phyloP scores from a whole-genome alignment of 2,113 vertebrate genomes.

The Gymnogyps californianus region DNA sequence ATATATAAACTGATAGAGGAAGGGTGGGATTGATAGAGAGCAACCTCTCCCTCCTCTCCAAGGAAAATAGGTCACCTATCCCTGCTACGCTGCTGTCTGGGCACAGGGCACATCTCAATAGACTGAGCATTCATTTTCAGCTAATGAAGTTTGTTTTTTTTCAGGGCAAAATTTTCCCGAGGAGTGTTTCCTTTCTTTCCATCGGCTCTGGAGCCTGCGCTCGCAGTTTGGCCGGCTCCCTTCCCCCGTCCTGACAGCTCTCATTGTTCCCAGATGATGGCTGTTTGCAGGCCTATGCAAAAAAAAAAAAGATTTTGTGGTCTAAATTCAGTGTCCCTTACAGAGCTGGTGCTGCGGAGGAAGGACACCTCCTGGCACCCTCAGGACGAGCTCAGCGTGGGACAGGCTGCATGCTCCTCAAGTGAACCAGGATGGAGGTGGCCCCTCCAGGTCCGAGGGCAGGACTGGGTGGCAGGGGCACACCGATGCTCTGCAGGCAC shows the following conservation, averaged over 20 bases:
- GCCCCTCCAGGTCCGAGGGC: fast-evolving
- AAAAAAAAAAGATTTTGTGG: not conserved
- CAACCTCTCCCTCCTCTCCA: not conserved
- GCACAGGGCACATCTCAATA: not conserved
- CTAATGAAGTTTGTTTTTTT: not conserved
- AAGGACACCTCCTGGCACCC: not conserved
- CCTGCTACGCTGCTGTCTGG: not conserved
- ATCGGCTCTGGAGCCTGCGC: fast-evolving
- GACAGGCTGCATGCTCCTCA: not conserved
- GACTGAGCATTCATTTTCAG: not conserved
- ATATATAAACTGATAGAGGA: slow-evolving; percentile 10
- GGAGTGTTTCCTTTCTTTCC: not conserved
- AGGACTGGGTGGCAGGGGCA: not conserved
- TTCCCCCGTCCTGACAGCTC: slow-evolving; percentile 31
- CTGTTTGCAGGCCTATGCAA: not conserved
- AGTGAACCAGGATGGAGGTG: not conserved
- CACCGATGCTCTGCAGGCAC: not conserved
- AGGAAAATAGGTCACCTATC: slow-evolving; percentile 34
- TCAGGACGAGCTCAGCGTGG: fast-evolving
- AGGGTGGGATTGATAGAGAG: not conserved
- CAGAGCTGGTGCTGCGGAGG: not conserved
- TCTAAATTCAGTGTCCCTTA: not conserved
- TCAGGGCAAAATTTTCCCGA: not conserved
- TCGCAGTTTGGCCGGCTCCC: not conserved
- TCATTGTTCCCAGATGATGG: slow-evolving; percentile 53